phyloP scores from a whole-genome alignment of 2,797 vertebrate species.

The Phalanger gymnotis region DNA sequence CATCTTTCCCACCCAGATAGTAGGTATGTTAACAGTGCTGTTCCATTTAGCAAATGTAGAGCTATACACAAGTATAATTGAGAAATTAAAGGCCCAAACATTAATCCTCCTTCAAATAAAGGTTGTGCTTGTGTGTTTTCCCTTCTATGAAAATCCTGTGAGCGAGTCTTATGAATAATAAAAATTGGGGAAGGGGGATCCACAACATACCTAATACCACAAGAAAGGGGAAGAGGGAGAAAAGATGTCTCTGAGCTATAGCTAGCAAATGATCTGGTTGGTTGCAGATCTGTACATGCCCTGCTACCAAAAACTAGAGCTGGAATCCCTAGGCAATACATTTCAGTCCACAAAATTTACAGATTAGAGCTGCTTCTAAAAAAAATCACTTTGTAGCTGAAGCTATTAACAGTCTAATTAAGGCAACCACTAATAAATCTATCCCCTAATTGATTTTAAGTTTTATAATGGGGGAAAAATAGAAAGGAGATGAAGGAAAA shows the following conservation, averaged over 20 bases:
- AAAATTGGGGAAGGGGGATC: constrained; percentile 23
- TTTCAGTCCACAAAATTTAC: constrained; percentile 33
- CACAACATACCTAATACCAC: constrained; percentile 12
- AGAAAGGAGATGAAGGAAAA: constrained; percentile 21
- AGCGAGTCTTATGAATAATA: constrained; percentile 4
- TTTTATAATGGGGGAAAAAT: constrained; percentile 54
- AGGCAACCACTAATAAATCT: constrained; percentile 66
- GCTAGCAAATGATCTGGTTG: not conserved
- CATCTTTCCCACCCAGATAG: not conserved
- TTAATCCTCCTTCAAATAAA: not conserved
- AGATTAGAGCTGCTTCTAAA: not conserved
- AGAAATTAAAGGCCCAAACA: not conserved
- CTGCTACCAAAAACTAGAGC: not conserved
- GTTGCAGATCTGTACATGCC: not conserved
- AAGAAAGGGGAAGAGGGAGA: not conserved
- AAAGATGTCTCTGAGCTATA: not conserved
- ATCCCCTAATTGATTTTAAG: constrained; percentile 39
- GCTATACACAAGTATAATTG: not conserved
- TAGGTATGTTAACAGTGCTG: not conserved
- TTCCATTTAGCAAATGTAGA: not conserved
- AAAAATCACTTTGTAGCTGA: constrained; percentile 38
- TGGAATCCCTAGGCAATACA: constrained; percentile 17
- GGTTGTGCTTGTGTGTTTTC: not conserved
- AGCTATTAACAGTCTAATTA: constrained; percentile 73
- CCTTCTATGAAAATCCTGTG: not conserved